Base-by-base conservation (phyloP, 2,113 vertebrate species). In the Atlantisia rogersi region DNA sequence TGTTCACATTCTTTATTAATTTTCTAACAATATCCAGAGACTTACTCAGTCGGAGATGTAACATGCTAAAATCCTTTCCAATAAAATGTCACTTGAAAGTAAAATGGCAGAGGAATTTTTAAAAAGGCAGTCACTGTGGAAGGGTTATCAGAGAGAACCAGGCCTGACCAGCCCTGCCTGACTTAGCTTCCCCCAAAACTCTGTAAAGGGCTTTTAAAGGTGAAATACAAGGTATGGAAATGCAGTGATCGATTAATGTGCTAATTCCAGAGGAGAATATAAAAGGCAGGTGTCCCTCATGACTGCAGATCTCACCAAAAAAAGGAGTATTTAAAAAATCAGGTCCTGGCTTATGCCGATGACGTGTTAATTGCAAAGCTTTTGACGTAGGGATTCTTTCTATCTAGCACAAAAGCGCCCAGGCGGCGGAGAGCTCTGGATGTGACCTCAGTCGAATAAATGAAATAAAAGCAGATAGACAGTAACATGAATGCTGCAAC, bases 1-100 rank as follows among this genome's bases (percentile, higher is more conserved):
- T 67, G 67, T 10, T 92, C 85, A 18, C 77, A 31, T 86, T 93
- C 90, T 91, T 76, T 74, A 77, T 94, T 96, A 93, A 93, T 96
- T 93, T 84, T 28, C 92, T 90, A 92, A 96, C 94, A n/a, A 67
- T 86, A 94, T 67, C 92, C 87, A 96, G 90, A 58, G 87, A 35
- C 60, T 92, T 81, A 94, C 90, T 96, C 94, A 88, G 90, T 32
- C 85, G 26, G 88, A 70, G 71, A 70, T 70, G 93, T 75, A 60
- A 88, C 44, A 2, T 32, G 82, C 82, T 81, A 68, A 48, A 32
- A 88, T 39, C 59, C 82, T 48, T 59, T 19, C 71, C 90, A 60
- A 67, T 42, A 4, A 96, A 95, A 95, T 95, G 93, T 94, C 92
- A 90, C 76, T 83, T 1, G 59, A 29, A 46, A 81, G 67, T 29